phyloP scores from a whole-genome alignment of 2,113 vertebrate species.

The Oryzias celebensis region DNA sequence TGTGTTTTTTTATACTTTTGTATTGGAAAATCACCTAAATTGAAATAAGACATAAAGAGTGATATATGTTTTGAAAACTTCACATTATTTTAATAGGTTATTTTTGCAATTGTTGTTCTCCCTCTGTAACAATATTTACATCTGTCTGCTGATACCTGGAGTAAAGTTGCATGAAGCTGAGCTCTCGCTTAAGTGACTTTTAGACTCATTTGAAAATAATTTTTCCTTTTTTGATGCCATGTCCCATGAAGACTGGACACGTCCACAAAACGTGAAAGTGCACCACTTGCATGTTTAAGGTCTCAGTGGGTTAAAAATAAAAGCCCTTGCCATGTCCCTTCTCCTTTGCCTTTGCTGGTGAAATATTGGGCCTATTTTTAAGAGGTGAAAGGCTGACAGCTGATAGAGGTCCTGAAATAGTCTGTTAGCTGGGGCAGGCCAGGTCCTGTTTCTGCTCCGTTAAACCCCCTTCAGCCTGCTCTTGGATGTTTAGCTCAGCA shows the following conservation, averaged over 20 bases:
- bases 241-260: too few relatives aligned
- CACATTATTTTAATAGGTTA: constrained; percentile 19
- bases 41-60: constrained; percentile 10
- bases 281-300: constrained; percentile 12
- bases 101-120: constrained; percentile 21
- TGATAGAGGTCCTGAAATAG: constrained; percentile 70
- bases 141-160: constrained; percentile 47
- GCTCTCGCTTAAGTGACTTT: not conserved
- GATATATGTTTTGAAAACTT: constrained; percentile 18
- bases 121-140: constrained; percentile 40
- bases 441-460: constrained; percentile 65
- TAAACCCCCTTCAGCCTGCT: constrained; percentile 37
- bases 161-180: constrained; percentile 68
- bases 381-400: constrained; percentile 60
- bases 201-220: not conserved
- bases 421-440: constrained; percentile 39
- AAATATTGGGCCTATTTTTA: constrained; percentile 74
- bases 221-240: too few relatives aligned
- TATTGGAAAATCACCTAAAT: constrained; percentile 59
- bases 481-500: constrained; percentile 62
- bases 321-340: constrained; percentile 57
- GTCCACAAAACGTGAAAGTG: not conserved
- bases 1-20: constrained; percentile 78
- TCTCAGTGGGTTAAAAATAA: constrained; percentile 69
- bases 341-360: constrained; percentile 69